Evolutionary conservation across 2,797 vertebrate genomes (phyloP), one percentile per base, ranked within the genome.

Genomic region (Aselliscus stoliczkanus): DNA sequence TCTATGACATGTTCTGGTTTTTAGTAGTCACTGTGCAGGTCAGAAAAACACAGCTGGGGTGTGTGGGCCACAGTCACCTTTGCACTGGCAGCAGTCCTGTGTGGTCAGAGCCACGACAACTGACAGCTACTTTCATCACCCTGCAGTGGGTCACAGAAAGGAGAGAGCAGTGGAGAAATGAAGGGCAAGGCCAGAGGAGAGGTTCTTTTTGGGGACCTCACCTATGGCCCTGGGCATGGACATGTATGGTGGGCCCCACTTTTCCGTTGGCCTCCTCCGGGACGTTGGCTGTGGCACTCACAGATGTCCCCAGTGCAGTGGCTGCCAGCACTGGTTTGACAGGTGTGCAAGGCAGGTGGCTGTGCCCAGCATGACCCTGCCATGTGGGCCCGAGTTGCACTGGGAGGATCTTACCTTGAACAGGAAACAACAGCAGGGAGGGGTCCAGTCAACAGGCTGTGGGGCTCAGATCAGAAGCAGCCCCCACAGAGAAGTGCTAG

Each of bases 371-470:
- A 37, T 1, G 5, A 31, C 56, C 76, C 37, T 73, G 65, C 42
- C 29, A 90, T 4, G 1, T 5, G 54, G 72, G 60, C 72, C 72
- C 4, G 21, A 47, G 21, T 58, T 83, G 47, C 23, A 29, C 31
- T n/a, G 88, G 72, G 94, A 90, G 88, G 44, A 23, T 69, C 60
- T 93, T 76, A 11, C 21, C 73, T 82, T 52, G 20, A 52, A 67
- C 39, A 65, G 64, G 37, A 54, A 64, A 60, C 69, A 75, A 54
- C 25, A 58, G 79, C 25, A 62, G n/a, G 31, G 80, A 83, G 77
- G 42, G 60, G 31, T 37, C 31, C 31, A 7, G 60, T 42, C 34
- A 44, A 20, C 60, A 34, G 60, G 21, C 44, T 2, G 5, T 4
- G 7, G 50, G 27, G 60, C 80, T 83, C 4, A 11, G 80, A 50